Evolutionary conservation across 2,797 vertebrate genomes (phyloP).

Genomic region (Xiphophorus birchmanni): DNA sequence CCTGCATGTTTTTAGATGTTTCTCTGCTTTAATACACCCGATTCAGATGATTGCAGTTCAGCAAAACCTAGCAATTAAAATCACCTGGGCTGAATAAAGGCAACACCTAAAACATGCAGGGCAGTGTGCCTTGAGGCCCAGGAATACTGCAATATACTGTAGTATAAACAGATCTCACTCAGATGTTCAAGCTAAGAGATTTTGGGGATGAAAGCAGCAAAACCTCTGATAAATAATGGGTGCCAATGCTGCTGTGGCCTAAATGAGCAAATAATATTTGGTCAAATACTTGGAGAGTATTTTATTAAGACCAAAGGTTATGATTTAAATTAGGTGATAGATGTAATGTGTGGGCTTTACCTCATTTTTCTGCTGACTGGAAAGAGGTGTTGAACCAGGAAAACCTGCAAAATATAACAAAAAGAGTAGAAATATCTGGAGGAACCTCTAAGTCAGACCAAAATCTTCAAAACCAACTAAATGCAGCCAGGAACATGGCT

Average conservation of each 20-base stretch:
- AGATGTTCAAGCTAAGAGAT: neutral
- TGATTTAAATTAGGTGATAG: neutral
- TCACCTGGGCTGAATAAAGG: too few relatives aligned
- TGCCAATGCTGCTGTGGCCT: neutral
- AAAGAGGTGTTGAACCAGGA: conserved; percentile 65
- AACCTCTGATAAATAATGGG: neutral
- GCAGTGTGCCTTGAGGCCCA: too few relatives aligned
- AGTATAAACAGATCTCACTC: too few relatives aligned
- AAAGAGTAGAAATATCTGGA: neutral
- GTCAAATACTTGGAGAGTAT: neutral
- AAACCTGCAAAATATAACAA: conserved; percentile 39
- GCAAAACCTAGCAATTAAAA: too few relatives aligned
- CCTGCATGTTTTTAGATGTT: too few relatives aligned
- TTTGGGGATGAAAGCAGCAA: neutral
- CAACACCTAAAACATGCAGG: too few relatives aligned
- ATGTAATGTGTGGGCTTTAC: conserved; percentile 33
- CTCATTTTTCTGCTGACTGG: conserved; percentile 69
- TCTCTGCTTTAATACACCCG: too few relatives aligned
- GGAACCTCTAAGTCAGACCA: neutral
- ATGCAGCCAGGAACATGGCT: neutral
- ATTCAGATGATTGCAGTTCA: too few relatives aligned
- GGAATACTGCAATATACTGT: too few relatives aligned
- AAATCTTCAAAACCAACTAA: neutral
- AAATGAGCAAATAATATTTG: neutral
- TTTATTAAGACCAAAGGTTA: neutral